A percentile compares a stretch with the other conserved stretches of the same genome.
Evolutionary conservation across 92 coral and sea anemone species (phyloP).

Genomic region (Epizoanthus fatuus): DNA sequence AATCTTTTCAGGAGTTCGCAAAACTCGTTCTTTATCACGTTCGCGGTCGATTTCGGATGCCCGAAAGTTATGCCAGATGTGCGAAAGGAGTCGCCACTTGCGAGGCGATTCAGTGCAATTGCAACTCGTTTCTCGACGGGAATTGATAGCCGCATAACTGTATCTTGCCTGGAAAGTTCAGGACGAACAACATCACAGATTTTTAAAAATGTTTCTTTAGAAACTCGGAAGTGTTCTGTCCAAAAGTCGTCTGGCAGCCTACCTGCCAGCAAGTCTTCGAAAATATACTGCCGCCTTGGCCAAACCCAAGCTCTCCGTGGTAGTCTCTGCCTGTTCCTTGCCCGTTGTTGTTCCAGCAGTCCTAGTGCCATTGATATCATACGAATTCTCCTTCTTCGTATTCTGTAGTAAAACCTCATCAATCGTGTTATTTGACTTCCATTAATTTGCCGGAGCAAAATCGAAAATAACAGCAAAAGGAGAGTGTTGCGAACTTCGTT

Average conservation of each 20-base stretch:
- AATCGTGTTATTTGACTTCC: no score
- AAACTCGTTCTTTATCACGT: conserved; percentile 36
- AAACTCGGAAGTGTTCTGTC: conserved; percentile 64
- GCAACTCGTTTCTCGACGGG: conserved; percentile 42
- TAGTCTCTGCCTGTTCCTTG: neutral
- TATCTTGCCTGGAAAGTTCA: conserved; percentile 57
- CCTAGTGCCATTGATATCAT: neutral
- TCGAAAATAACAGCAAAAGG: no score
- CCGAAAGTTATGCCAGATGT: conserved; percentile 29
- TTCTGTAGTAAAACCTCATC: no score
- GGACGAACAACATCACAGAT: conserved; percentile 60
- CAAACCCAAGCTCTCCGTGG: conserved; percentile 30
- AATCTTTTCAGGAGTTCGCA: conserved; percentile 36
- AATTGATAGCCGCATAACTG: conserved; percentile 46
- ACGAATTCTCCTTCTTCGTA: no score
- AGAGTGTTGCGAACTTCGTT: no score
- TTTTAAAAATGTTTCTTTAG: conserved; percentile 53
- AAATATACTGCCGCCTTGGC: conserved; percentile 50
- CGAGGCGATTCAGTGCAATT: conserved; percentile 24
- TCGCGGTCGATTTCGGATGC: conserved; percentile 46
- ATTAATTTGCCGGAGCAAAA: no score
- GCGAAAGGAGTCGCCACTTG: conserved; percentile 37
- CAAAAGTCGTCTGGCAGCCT: conserved; percentile 61
- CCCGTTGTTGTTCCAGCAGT: neutral
- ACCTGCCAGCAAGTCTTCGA: conserved; percentile 50